Conservation (phyloP, 1,140 invertebrate species). For the Psilanteris sp. region DNA sequence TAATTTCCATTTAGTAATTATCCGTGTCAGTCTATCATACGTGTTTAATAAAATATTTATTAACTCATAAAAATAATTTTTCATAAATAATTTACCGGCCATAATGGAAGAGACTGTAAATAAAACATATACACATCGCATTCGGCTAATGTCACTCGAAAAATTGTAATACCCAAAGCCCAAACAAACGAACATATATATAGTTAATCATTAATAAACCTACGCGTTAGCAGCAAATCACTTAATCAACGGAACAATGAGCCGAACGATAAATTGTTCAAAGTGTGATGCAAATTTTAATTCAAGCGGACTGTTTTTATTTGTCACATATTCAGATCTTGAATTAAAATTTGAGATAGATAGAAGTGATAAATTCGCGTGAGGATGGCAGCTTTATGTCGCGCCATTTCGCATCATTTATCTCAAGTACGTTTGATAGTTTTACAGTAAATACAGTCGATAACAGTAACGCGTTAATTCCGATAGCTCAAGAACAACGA, state of each 20-base stretch:
- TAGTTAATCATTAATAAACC: slow-evolving; percentile 16
- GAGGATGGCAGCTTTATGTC: slow-evolving; percentile 45
- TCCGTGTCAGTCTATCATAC: no score
- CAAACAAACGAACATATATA: no score
- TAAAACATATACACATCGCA: no score
- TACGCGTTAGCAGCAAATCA: slow-evolving; percentile 13
- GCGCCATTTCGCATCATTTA: slow-evolving; percentile 49
- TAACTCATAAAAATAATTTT: no score
- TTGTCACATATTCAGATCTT: slow-evolving; percentile 33
- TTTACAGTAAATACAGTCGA: slow-evolving; percentile 62
- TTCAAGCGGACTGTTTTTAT: slow-evolving; percentile 39
- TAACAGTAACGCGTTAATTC: slow-evolving; percentile 59
- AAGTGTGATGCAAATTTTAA: slow-evolving; percentile 37
- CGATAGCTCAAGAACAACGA: slow-evolving; percentile 63
- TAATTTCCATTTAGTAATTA: no score
- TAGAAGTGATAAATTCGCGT: slow-evolving; percentile 48
- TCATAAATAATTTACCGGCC: no score
- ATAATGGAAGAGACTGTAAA: no score
- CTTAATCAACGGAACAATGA: slow-evolving; percentile 19
- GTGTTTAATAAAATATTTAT: no score
- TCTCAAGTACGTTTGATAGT: slow-evolving; percentile 61
- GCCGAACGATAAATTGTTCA: slow-evolving; percentile 28
- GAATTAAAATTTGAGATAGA: slow-evolving; percentile 38
- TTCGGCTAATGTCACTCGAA: no score
- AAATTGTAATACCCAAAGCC: no score